Conservation (phyloP, 2,888 invertebrate species). For the Pycnomerus fuliginosus region DNA sequence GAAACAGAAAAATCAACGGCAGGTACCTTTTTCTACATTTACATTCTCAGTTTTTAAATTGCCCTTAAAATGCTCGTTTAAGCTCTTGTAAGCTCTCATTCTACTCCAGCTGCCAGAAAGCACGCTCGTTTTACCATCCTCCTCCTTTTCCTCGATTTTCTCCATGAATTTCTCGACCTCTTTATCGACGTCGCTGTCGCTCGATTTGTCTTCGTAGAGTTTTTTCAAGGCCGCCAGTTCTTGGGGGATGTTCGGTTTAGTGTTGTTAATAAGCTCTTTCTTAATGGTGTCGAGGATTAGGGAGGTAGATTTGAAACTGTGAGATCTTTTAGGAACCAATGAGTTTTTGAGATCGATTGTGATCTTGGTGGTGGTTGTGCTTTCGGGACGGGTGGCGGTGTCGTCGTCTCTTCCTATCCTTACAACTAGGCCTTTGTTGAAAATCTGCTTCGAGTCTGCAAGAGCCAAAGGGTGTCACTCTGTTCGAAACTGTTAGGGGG, state of each 20-base stretch:
- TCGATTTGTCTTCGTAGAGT: slow-evolving; percentile 52
- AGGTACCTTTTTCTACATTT: slow-evolving; percentile 50
- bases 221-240: slow-evolving; percentile 50
- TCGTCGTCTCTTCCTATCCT: slow-evolving; percentile 50
- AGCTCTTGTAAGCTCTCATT: slow-evolving; percentile 52
- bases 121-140: slow-evolving; percentile 44
- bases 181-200: slow-evolving; percentile 61
- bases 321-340: slow-evolving; percentile 42
- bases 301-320: slow-evolving; percentile 53
- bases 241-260: slow-evolving; percentile 35
- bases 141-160: slow-evolving; percentile 31
- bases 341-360: slow-evolving; percentile 53
- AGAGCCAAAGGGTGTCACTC: slow-evolving; percentile 16
- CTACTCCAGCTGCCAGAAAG: slow-evolving; percentile 61
- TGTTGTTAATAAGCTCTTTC: slow-evolving; percentile 30
- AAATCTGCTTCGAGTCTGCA: slow-evolving; percentile 49
- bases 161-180: slow-evolving; percentile 62
- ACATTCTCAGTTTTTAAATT: no score
- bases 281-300: slow-evolving; percentile 51
- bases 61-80: slow-evolving; percentile 28
- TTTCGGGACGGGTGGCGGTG: slow-evolving; percentile 26
- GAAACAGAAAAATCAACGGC: no score
- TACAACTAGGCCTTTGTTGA: slow-evolving; percentile 53
- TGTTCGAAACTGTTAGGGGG: neutral
- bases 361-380: slow-evolving; percentile 53